Conservation (phyloP, 2,797 vertebrate genomes). For the Leptatherina wallacei region DNA sequence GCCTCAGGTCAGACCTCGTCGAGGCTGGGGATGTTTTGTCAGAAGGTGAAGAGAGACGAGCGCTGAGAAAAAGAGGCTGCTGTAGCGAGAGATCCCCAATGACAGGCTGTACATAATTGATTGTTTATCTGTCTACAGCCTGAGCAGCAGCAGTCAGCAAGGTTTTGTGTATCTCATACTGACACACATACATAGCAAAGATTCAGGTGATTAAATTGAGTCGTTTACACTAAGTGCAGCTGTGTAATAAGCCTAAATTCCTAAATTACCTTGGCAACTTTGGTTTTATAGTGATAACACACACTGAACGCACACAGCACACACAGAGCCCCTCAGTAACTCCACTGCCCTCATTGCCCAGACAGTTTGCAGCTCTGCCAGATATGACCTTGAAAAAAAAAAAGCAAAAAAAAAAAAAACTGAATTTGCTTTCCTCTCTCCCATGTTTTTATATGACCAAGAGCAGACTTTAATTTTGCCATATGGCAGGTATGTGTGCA, state of each 20-base stretch:
- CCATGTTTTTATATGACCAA: conserved; percentile 51
- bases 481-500: conserved; percentile 47
- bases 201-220: conserved; percentile 51
- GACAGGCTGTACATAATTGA: conserved; percentile 84
- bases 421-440: conserved; percentile 51
- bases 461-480: conserved; percentile 56
- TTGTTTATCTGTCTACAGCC: conserved; percentile 82
- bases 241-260: conserved; percentile 39
- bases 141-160: conserved; percentile 63
- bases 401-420: conserved; percentile 13
- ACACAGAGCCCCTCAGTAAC: conserved; percentile 18
- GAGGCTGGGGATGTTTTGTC: conserved; percentile 55
- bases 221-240: conserved; percentile 25
- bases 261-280: conserved; percentile 39
- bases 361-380: conserved; percentile 54
- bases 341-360: conserved; percentile 47
- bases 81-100: conserved; percentile 58
- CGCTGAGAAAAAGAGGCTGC: conserved; percentile 42
- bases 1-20: conserved; percentile 43
- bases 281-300: conserved; percentile 16
- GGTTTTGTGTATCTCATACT: conserved; percentile 38
- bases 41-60: conserved; percentile 48
- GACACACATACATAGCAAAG: conserved; percentile 19
- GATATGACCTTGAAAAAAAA: conserved; percentile 72
- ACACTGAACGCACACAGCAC: conserved; percentile 4